Conservation (phyloP, 2,888 invertebrate species). For the Diarsia mendica region DNA sequence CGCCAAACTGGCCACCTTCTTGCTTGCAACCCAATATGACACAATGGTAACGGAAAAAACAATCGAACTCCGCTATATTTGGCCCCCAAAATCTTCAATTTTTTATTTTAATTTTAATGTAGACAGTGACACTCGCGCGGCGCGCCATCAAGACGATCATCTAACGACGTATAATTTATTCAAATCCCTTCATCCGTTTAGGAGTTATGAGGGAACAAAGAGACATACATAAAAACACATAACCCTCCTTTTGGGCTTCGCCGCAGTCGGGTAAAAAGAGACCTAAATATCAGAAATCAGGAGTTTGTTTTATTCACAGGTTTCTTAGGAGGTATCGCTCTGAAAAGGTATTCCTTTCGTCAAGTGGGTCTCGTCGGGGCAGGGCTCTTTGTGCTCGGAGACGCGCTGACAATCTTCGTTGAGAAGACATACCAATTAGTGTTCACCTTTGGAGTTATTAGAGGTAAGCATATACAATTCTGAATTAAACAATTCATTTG, state of each 20-base stretch:
- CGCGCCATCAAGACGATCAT: too few species aligned
- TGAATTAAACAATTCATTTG: not conserved
- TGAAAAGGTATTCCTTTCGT: slow-evolving; percentile 92
- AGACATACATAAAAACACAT: too few species aligned
- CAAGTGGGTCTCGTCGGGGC: slow-evolving; percentile 92
- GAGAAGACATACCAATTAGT: slow-evolving; percentile 91
- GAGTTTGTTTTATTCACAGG: slow-evolving; percentile 83
- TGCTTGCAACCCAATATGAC: not conserved
- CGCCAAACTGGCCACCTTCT: not conserved
- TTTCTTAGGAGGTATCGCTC: slow-evolving; percentile 92
- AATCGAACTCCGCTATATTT: too few species aligned
- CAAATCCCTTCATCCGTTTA: too few species aligned
- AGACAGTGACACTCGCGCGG: too few species aligned
- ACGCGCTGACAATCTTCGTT: slow-evolving; percentile 91
- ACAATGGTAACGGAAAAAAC: too few species aligned
- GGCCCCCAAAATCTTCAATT: too few species aligned
- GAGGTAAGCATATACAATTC: slow-evolving; percentile 82
- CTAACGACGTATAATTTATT: too few species aligned
- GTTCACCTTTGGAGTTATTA: slow-evolving; percentile 91
- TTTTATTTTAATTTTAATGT: too few species aligned
- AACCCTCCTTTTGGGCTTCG: too few species aligned
- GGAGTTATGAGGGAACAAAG: too few species aligned
- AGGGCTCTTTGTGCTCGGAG: slow-evolving; percentile 91
- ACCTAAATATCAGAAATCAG: not conserved
- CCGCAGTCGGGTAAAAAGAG: too few species aligned